phyloP scores from a whole-genome alignment of 2,113 vertebrate species.

The Myrmecobius fasciatus region DNA sequence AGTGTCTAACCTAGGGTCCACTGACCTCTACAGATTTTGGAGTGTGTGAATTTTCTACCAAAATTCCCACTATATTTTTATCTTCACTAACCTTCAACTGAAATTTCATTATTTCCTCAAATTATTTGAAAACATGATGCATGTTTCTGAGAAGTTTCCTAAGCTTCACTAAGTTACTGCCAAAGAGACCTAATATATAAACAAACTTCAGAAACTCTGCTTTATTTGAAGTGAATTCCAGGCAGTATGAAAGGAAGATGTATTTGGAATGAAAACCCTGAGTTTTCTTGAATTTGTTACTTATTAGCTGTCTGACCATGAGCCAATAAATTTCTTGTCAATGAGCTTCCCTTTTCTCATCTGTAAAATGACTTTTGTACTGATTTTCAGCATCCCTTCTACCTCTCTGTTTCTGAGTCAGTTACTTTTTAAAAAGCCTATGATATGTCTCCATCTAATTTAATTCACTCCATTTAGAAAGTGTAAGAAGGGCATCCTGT shows the following conservation, averaged over 20 bases:
- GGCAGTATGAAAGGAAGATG: not conserved
- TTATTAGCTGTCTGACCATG: not conserved
- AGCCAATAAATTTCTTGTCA: not conserved
- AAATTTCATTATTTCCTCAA: not conserved
- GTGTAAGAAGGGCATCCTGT: not conserved
- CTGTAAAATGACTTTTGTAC: not conserved
- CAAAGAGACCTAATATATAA: not conserved
- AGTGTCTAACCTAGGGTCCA: not conserved
- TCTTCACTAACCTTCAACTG: not conserved
- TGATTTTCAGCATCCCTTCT: not conserved
- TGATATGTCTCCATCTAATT: not conserved
- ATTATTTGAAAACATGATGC: not conserved
- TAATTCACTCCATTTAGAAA: not conserved
- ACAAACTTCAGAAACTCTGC: not conserved
- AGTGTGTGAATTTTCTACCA: not conserved
- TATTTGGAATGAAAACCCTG: not conserved
- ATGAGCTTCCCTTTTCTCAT: not conserved
- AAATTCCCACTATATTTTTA: not conserved
- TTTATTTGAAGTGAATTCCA: not conserved
- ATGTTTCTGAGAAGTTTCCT: not conserved
- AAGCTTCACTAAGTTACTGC: not conserved
- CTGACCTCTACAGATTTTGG: not conserved
- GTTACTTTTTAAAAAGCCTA: not conserved
- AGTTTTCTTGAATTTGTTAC: not conserved
- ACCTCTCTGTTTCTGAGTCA: not conserved